phyloP scores from a whole-genome alignment of 2,113 vertebrate species.

The Bungarus multicinctus region DNA sequence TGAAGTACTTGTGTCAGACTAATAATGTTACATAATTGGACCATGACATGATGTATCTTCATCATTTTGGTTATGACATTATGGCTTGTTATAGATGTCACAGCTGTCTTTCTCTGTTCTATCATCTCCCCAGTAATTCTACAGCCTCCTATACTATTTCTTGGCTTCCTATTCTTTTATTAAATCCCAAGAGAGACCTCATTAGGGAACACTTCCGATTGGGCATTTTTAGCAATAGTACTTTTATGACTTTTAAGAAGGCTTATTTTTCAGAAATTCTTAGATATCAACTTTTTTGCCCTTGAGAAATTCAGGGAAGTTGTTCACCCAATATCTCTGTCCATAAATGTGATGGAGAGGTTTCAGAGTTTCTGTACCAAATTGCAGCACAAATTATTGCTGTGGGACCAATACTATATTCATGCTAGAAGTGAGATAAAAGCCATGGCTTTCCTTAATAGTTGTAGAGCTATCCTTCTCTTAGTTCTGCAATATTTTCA shows the following conservation, averaged over 20 bases:
- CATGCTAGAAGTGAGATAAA: neutral
- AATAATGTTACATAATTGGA: neutral
- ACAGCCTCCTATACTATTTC: neutral
- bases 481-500: neutral
- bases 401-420: neutral
- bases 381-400: neutral
- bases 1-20: neutral
- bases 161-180: neutral
- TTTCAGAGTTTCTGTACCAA: neutral
- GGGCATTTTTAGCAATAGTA: neutral
- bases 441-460: neutral
- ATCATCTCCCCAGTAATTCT: neutral
- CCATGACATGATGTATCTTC: neutral
- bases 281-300: neutral
- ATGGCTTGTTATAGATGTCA: neutral
- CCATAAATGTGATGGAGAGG: neutral
- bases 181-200: neutral
- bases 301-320: neutral
- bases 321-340: neutral
- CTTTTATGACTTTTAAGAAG: neutral
- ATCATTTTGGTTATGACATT: neutral
- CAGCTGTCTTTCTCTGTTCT: neutral
- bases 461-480: neutral
- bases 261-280: neutral
- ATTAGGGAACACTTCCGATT: neutral